phyloP scores from a whole-genome alignment of 2,888 invertebrate species.

The Dryadula phaetusa region DNA sequence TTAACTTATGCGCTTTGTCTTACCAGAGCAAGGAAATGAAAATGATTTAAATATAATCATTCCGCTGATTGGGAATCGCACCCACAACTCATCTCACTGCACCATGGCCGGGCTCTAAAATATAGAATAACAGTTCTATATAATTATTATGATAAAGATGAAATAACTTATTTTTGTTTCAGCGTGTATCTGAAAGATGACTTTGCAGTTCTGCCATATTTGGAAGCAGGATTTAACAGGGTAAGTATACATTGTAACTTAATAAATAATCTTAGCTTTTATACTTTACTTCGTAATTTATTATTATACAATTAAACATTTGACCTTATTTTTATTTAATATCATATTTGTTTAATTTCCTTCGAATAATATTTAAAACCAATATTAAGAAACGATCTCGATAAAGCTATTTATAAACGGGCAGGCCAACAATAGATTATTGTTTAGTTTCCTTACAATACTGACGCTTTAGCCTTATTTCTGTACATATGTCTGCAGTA shows the following conservation, averaged over 20 bases:
- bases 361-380: not conserved
- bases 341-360: not conserved
- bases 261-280: not conserved
- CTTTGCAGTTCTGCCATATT: slow-evolving; percentile 88
- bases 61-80: no score
- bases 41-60: no score
- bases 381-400: not conserved
- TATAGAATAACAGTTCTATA: no score
- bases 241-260: slow-evolving; percentile 84
- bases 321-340: not conserved
- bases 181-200: slow-evolving; percentile 94
- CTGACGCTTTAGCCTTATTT: not conserved
- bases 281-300: not conserved
- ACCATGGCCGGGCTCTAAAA: no score
- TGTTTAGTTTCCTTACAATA: not conserved
- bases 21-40: no score
- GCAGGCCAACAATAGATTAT: not conserved
- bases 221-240: slow-evolving; percentile 94
- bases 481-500: not conserved
- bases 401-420: not conserved
- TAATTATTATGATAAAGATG: not conserved
- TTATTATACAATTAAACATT: no score
- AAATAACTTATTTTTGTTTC: slow-evolving; percentile 66
- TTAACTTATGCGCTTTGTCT: no score
- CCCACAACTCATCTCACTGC: no score